Evolutionary conservation across 2,888 invertebrate species (phyloP), one percentile per base, ranked within the genome.

Genomic region (Colletes collaris): DNA sequence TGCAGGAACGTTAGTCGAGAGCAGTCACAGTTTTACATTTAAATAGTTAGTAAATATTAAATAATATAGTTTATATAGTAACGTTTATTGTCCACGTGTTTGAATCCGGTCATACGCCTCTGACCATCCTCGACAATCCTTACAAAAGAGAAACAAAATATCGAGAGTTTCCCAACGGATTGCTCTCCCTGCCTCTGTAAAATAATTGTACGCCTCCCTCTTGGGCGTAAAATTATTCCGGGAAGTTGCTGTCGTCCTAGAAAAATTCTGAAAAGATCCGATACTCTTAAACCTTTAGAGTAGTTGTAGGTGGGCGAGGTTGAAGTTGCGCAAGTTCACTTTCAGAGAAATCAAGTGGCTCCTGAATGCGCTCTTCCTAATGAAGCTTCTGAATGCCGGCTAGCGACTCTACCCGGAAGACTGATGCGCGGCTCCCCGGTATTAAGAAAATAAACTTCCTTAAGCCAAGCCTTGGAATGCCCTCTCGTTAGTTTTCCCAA

Each of bases 371-470:
- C 56, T 68, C 62, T 65, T 35, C 58, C 59, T 83, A 83, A 85
- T 76, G 81, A 85, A 79, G 75, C 53, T 59, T 67, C 67, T 83
- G 82, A 83, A 85, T 85, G 65, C 35, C 35, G 73, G 53, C 44
- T 63, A 44, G 76, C 65, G 65, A 72, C 71, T 60, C 69, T 59
- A 55, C 60, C 62, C 55, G 82, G 86, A 77, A 82, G 79, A 77
- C 80, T 68, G 79, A 86, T 81, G 82, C 70, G 77, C 83, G 73
- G 44, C 46, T 16, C 27, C 62, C 58, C 58, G 65, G 79, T 74
- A 83, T 85, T 85, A 85, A 85, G 85, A 84, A 85, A 83, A 85
- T 85, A 85, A 85, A 85, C 85, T 85, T 85, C 76, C 79, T 85
- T 79, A 58, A 83, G 68, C 68, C 76, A 73, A 76, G 66, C 65